Base-by-base conservation (phyloP, 1,140 invertebrate genomes). In the Polypedilum pembai region DNA sequence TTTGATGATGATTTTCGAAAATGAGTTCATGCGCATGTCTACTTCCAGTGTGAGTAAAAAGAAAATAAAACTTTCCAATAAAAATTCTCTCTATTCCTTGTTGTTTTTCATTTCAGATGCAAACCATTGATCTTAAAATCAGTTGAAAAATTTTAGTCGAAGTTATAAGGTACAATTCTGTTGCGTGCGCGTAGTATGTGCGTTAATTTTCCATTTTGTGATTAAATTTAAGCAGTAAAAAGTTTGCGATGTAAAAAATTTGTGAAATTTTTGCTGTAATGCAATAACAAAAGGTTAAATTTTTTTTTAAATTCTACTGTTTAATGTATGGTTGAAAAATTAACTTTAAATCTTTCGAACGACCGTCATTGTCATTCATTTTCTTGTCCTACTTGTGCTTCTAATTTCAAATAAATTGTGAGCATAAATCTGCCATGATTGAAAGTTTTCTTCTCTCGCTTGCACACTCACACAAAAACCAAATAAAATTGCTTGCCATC, bases 361-460 rank as follows among this genome's bases (percentile, higher is more conserved):
- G 17, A 21, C 65, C 17, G 65, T 21, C 65, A 69, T 8, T 18
- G 65, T 69, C 65, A 21, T 69, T 18, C 5, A 69, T 18, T 8
- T 17, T 8, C 12, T 1, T 20, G 3, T 21, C 65, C 10, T 69
- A 20, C 20, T 18, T 8, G 18, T 18, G 20, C 20, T 18, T 69
- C 65, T 69, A 69, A 69, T 69, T 69, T 69, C 65, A 21, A 20
- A 69, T 69, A 69, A 69, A 69, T 69, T 69, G 20, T 21, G 20
- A 69, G 17, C 65, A 69, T 69, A 69, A 69, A 69, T 69, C 65
- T 18, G 65, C 18, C 65, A 69, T 21, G 65, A 69, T 69, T 69
- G 65, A 69, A 56, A 56, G 45, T 12, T 15, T 15, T 56, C 10
- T 56, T 15, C 3, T 15, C 7, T 56, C n/a, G 1, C n/a, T 17